Percentiles rank a stretch among this genome's conserved stretches.
Conservation (phyloP, 2,797 vertebrate genomes). For the Pantherophis vulpinus region DNA sequence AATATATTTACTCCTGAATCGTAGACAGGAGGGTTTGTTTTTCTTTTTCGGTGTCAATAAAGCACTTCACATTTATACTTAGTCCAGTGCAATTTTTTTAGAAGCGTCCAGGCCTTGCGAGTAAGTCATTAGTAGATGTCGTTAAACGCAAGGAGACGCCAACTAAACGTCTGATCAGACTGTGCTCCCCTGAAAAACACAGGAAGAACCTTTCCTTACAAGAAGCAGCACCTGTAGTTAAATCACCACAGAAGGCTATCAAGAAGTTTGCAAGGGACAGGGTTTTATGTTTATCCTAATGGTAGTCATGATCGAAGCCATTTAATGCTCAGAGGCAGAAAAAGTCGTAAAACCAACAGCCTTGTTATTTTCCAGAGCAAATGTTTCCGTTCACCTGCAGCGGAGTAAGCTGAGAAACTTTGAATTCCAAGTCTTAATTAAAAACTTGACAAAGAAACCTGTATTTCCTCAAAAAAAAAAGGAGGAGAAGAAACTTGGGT, state of each 20-base stretch:
- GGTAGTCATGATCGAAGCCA: conserved; percentile 47
- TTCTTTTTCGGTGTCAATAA: no score
- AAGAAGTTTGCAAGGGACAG: conserved; percentile 46
- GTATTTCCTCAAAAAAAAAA: conserved; percentile 13
- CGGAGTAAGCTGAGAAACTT: conserved; percentile 51
- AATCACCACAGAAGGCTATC: conserved; percentile 36
- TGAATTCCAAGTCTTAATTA: conserved; percentile 66
- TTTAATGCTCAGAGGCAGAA: conserved; percentile 44
- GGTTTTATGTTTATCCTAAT: conserved; percentile 58
- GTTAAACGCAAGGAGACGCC: background rate
- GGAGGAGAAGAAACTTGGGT: background rate
- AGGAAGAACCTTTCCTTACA: conserved; percentile 25
- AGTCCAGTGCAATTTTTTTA: background rate
- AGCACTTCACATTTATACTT: background rate
- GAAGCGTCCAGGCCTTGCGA: background rate
- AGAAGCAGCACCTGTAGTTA: conserved; percentile 47
- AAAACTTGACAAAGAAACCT: conserved; percentile 44
- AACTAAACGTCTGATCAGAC: background rate
- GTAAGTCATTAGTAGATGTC: background rate
- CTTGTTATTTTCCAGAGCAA: conserved; percentile 63
- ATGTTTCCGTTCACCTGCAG: conserved; percentile 68
- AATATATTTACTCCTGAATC: background rate
- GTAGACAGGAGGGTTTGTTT: background rate
- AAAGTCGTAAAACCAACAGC: conserved; percentile 66
- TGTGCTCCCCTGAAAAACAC: background rate